Conservation (phyloP, 2,113 vertebrate genomes). For the Grallaria varia region DNA sequence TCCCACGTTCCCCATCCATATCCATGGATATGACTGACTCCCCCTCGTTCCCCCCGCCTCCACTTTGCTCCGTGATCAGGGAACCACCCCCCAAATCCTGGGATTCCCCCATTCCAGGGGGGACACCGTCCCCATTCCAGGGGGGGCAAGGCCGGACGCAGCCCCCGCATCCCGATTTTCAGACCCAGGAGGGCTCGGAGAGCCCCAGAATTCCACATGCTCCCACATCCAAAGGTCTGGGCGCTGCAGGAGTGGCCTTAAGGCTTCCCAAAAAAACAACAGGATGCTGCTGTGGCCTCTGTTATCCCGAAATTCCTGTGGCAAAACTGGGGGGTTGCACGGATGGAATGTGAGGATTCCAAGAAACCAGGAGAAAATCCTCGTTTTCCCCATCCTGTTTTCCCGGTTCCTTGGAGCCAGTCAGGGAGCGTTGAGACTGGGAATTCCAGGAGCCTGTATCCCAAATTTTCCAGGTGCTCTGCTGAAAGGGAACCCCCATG, state of each 20-base stretch:
- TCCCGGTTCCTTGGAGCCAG: neutral
- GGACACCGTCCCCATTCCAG: rapidly evolving
- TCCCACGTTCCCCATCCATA: neutral
- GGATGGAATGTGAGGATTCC: neutral
- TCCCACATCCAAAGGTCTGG: neutral
- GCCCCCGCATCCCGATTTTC: neutral
- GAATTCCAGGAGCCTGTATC: neutral
- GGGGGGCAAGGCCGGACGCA: neutral
- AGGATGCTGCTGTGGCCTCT: neutral
- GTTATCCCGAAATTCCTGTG: neutral
- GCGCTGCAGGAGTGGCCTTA: neutral
- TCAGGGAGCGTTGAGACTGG: neutral
- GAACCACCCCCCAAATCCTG: neutral
- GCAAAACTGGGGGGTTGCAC: neutral
- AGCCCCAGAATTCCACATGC: neutral
- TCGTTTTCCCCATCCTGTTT: neutral
- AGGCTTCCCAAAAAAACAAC: neutral
- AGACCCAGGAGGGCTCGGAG: neutral
- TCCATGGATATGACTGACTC: neutral
- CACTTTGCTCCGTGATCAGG: neutral
- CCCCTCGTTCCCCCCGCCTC: neutral
- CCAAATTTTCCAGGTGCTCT: neutral
- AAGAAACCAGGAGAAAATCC: neutral
- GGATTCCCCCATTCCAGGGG: neutral
- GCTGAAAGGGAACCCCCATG: neutral